Percentiles rank a stretch among this genome's conserved stretches.
Evolutionary conservation across 2,113 vertebrate genomes (phyloP).

Genomic region (Ramphastos sulfuratus): DNA sequence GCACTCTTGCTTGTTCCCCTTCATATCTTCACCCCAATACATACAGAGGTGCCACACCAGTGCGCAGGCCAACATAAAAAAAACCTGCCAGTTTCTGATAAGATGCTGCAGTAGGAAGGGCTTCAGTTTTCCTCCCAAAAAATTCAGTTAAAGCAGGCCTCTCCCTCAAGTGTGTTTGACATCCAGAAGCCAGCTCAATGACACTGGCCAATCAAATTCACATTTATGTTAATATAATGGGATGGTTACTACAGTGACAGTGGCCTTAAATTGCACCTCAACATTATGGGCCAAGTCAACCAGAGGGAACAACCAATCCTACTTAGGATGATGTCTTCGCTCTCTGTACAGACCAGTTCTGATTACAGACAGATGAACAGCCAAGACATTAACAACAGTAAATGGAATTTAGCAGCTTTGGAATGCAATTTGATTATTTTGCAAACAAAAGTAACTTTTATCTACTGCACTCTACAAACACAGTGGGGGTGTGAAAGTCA

Average conservation of each 20-base stretch:
- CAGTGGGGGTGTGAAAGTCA: conserved; percentile 26
- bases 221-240: not conserved
- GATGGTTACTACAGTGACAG: not conserved
- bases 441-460: conserved; percentile 50
- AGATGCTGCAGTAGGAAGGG: not conserved
- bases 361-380: not conserved
- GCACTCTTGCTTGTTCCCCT: not conserved
- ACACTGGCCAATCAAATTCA: not conserved
- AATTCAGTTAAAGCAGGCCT: not conserved
- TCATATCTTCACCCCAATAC: not conserved
- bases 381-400: not conserved
- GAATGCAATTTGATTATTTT: conserved; percentile 30
- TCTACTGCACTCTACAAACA: conserved; percentile 38
- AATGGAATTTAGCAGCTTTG: not conserved
- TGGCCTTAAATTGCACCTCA: not conserved
- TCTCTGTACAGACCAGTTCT: not conserved
- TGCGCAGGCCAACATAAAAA: not conserved
- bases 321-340: not conserved
- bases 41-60: not conserved
- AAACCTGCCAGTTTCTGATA: conserved; percentile 24
- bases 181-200: not conserved
- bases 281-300: not conserved
- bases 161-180: not conserved
- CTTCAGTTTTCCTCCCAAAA: not conserved
- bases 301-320: not conserved